These are phyloP conservation scores for Panorpa germanica DNA, from an alignment of 2,888 invertebrate species.

Conservation along the genomic window DNA sequence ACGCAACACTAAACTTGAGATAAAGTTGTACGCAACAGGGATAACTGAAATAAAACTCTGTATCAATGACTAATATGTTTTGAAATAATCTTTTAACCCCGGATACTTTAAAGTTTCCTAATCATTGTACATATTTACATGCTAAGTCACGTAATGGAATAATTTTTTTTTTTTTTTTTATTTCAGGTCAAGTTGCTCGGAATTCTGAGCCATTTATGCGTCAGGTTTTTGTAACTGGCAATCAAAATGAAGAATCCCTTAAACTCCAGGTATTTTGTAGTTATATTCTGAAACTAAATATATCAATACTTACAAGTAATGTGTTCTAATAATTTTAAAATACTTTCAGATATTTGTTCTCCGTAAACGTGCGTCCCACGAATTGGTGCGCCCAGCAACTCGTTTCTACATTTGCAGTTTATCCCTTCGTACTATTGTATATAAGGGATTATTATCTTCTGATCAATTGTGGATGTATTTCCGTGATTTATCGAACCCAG, in stretches of 20 bases:
- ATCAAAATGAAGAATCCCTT: slow-evolving; percentile 37
- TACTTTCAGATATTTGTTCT: slow-evolving; percentile 76
- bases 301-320: slow-evolving; percentile 1
- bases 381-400: slow-evolving; percentile 64
- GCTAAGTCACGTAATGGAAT: slow-evolving; percentile 22
- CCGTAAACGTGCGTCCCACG: slow-evolving; percentile 83
- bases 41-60: no score
- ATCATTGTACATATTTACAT: no score
- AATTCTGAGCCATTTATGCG: slow-evolving; percentile 92
- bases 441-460: slow-evolving; percentile 94
- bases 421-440: slow-evolving; percentile 76
- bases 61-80: no score
- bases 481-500: slow-evolving; percentile 46
- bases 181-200: slow-evolving; percentile 65
- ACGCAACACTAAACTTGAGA: no score
- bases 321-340: slow-evolving; percentile 12
- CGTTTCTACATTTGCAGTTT: slow-evolving; percentile 95
- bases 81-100: no score
- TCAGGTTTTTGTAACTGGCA: slow-evolving; percentile 74
- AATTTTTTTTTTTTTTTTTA: slow-evolving; percentile 24
- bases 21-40: no score
- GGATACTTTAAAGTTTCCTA: no score
- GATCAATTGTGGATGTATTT: slow-evolving; percentile 73
- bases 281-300: slow-evolving; percentile 18
- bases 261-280: slow-evolving; percentile 41